Conservation (phyloP, 2,888 invertebrate species). For the Lamproptera curius region DNA sequence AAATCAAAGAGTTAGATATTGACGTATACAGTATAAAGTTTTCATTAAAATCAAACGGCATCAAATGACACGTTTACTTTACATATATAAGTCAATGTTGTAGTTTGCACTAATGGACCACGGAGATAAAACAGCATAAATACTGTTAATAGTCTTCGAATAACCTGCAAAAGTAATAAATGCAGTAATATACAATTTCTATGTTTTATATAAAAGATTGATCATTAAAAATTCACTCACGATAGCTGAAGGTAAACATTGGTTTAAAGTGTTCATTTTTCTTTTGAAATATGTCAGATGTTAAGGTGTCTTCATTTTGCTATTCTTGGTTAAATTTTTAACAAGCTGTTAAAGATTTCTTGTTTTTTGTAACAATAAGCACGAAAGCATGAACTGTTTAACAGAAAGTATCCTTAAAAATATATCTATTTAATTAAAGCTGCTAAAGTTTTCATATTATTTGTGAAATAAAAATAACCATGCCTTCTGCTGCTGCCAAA, state of each 20-base stretch:
- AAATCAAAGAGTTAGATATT: conserved; percentile 4
- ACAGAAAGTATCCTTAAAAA: background rate
- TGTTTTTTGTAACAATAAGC: conserved; percentile 5
- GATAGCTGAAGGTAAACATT: conserved; percentile 2
- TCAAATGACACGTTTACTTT: background rate
- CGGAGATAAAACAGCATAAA: conserved; percentile 2
- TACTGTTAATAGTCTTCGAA: background rate
- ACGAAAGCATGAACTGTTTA: conserved; percentile 1
- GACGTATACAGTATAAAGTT: conserved; percentile 4
- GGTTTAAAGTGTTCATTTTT: conserved; percentile 10
- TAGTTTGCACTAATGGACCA: background rate
- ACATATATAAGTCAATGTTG: background rate
- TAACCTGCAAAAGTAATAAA: conserved; percentile 1
- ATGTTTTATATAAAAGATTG: no score
- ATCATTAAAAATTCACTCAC: no score
- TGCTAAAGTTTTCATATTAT: no score
- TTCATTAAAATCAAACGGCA: conserved; percentile 5
- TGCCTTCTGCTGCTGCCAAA: conserved; percentile 10
- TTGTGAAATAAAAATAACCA: no score
- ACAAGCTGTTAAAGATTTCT: conserved; percentile 2
- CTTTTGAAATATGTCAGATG: conserved; percentile 5
- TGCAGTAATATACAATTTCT: no score
- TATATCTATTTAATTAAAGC: no score
- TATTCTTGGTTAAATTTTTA: conserved; percentile 9
- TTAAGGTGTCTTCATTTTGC: conserved; percentile 5